Conservation (phyloP, 2,113 vertebrate genomes). For the Grantiella picta region DNA sequence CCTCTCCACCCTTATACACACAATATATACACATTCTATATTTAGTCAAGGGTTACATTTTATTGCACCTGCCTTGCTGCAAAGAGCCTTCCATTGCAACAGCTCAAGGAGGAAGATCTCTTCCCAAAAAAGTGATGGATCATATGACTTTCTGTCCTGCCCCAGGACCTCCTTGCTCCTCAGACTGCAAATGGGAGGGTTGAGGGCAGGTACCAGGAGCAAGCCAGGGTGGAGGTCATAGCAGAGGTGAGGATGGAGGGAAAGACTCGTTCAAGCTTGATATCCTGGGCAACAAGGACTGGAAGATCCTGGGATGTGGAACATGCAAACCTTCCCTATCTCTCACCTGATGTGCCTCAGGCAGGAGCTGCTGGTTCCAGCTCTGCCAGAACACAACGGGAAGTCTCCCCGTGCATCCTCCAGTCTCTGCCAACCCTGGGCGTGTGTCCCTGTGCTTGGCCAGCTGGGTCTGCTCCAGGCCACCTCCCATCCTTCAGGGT, state of each 20-base stretch:
- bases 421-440: accelerated
- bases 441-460: not conserved
- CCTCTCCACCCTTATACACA: not conserved
- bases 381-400: not conserved
- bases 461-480: not conserved
- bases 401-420: not conserved
- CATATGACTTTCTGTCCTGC: not conserved
- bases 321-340: not conserved
- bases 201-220: not conserved
- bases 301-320: not conserved
- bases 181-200: not conserved
- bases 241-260: not conserved
- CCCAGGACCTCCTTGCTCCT: accelerated
- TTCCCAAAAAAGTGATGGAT: not conserved
- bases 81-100: not conserved
- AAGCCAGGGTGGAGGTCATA: not conserved
- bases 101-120: not conserved
- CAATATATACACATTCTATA: not conserved
- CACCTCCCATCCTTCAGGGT: not conserved
- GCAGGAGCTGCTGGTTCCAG: not conserved
- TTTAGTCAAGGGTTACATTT: not conserved
- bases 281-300: not conserved
- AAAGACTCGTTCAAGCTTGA: not conserved
- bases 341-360: not conserved
- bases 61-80: not conserved